These are phyloP conservation scores for Neotoma lepida DNA, from an alignment of 2,113 vertebrate genomes.

Conservation along the genomic window DNA sequence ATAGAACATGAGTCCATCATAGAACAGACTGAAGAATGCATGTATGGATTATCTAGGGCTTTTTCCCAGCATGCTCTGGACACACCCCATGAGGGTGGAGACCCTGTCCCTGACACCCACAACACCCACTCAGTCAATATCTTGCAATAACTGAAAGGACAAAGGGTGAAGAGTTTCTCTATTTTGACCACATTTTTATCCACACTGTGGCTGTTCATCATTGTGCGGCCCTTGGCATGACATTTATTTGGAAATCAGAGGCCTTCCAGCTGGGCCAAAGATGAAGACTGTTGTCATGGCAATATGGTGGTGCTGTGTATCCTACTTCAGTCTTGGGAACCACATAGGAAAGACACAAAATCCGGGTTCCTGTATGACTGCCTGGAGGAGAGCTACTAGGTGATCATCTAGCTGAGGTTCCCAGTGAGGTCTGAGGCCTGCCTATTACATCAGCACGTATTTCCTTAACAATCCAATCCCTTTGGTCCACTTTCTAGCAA, in stretches of 20 bases:
- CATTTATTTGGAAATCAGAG: not conserved
- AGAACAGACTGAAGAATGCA: not conserved
- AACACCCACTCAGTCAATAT: not conserved
- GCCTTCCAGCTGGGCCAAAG: not conserved
- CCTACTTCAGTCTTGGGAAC: not conserved
- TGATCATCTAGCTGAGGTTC: not conserved
- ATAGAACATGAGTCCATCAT: not conserved
- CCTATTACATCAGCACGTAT: not conserved
- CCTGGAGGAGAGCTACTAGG: not conserved
- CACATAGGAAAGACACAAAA: not conserved
- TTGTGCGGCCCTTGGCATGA: not conserved
- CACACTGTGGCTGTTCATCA: not conserved
- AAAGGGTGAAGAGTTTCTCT: slow-evolving; percentile 25
- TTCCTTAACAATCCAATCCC: not conserved
- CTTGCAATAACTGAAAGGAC: not conserved
- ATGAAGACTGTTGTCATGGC: not conserved
- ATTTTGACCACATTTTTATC: not conserved
- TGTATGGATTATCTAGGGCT: not conserved
- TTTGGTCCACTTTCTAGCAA: not conserved
- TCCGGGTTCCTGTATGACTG: not conserved
- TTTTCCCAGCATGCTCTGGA: not conserved
- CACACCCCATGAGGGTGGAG: not conserved
- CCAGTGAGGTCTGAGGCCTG: not conserved
- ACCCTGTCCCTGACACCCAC: not conserved
- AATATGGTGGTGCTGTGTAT: too few relatives aligned